A percentile compares a stretch with the other conserved stretches of the same genome.
These are phyloP conservation scores for Silurus meridionalis DNA, from an alignment of 2,113 vertebrate species.

Conservation along the genomic window DNA sequence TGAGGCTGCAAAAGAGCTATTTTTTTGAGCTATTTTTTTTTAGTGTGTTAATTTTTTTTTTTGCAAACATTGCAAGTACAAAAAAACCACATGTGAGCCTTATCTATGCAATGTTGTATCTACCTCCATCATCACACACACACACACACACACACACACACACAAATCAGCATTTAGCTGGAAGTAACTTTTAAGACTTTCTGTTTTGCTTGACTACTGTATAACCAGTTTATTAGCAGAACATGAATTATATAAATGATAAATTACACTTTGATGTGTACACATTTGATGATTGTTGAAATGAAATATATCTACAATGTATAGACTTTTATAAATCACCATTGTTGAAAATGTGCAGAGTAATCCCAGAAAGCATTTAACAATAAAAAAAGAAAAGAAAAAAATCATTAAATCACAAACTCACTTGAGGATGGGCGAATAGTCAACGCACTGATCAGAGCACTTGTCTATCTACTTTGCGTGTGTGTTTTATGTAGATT, in stretches of 20 bases:
- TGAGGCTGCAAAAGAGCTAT: constrained; percentile 14
- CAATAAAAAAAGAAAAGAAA: neutral
- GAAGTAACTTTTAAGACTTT: no score
- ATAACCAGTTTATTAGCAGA: neutral
- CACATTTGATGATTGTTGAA: neutral
- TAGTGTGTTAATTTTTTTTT: neutral
- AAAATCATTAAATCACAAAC: neutral
- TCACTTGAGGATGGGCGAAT: neutral
- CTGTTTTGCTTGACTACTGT: neutral
- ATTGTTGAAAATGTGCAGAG: neutral
- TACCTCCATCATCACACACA: neutral
- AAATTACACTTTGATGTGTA: neutral
- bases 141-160: no score
- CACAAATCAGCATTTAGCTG: no score
- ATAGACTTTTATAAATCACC: neutral
- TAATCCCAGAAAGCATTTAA: neutral
- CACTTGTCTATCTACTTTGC: neutral
- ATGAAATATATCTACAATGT: neutral
- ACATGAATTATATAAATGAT: neutral
- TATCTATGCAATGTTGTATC: neutral
- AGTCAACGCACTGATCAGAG: neutral
- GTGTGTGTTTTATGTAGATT: neutral
- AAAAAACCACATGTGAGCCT: constrained; percentile 40
- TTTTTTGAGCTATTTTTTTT: no score
- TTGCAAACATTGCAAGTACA: constrained; percentile 39